Evolutionary conservation across 2,113 vertebrate species (phyloP), one percentile per base, ranked within the genome.

Genomic region (Irena cyanogastra): DNA sequence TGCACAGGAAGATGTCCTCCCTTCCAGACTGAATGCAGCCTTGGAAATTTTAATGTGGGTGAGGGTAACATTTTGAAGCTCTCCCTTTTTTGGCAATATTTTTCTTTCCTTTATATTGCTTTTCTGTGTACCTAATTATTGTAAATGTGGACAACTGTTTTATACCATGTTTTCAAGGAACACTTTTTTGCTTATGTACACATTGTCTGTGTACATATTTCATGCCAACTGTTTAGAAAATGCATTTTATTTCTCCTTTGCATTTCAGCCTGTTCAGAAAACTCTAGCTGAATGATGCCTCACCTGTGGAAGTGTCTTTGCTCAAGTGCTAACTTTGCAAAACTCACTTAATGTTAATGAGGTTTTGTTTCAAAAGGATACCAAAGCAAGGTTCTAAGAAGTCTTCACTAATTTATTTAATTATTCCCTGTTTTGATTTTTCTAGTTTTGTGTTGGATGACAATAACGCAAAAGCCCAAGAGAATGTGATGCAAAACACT

Each of bases 1-100:
- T 28, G 13, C 8, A 5, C 9, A 45, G 33, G 42, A 80, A 37
- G 1, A 0, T 45, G 1, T 60, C 9, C 24, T 69, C 4, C 42
- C 21, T 87, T 78, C n/a, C 69, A 77, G 54, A 11, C 24, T 35
- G 61, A 50, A 59, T 30, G 31, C 2, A 64, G 9, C 9, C 33
- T 54, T n/a, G 13, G 44, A 66, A 42, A 60, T 24, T 35, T 79
- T 56, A 39, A 82, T 27, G 9, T 72, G 9, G 39, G 10, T n/a
- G 30, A 33, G 22, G 30, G 7, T 14, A 72, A 27, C 9, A 20
- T 54, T n/a, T 75, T 47, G 31, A 84, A 35, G 2, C 59, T 18
- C 8, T 63, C 30, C 1, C 19, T 64, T 83, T 85, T 78, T 47
- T 39, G 11, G 6, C 19, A 64, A 24, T 56, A 8, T 31, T 75